These are phyloP conservation scores for Pogonocichla stellata DNA, from an alignment of 2,113 vertebrate genomes.

Conservation along the genomic window DNA sequence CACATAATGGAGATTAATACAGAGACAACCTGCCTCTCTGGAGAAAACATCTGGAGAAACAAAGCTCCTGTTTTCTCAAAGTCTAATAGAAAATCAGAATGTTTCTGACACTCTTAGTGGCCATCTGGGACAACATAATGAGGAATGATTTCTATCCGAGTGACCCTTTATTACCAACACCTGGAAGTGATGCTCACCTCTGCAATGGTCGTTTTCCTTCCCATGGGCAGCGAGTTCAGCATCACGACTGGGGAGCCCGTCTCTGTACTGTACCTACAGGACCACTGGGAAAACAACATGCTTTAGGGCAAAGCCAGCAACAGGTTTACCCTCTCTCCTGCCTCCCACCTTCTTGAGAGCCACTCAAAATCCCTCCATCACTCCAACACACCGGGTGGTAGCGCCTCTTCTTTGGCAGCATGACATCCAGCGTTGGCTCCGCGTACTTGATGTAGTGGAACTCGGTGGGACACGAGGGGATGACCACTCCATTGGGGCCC, in stretches of 20 bases:
- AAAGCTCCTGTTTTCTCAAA: background rate
- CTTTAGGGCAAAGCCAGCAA: background rate
- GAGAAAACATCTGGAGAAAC: background rate
- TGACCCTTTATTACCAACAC: background rate
- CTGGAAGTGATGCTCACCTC: conserved; percentile 63
- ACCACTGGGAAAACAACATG: conserved; percentile 14
- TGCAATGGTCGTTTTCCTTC: conserved; percentile 55
- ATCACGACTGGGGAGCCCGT: conserved; percentile 29
- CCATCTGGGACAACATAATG: background rate
- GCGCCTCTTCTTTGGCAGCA: conserved; percentile 56
- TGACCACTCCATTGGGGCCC: background rate
- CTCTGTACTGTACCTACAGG: conserved; percentile 34
- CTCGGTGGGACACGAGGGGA: background rate
- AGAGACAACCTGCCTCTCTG: background rate
- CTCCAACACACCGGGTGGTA: conserved; percentile 54
- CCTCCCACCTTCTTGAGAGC: background rate
- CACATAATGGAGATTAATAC: background rate
- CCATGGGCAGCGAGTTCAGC: conserved; percentile 61
- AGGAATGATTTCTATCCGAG: background rate
- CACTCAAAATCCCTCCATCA: background rate
- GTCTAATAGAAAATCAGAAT: background rate
- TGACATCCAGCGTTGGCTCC: conserved; percentile 47
- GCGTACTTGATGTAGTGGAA: conserved; percentile 78
- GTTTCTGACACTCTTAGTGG: background rate
- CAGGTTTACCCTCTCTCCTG: background rate